phyloP scores from a whole-genome alignment of 2,113 vertebrate species.

The Carassius auratus region DNA sequence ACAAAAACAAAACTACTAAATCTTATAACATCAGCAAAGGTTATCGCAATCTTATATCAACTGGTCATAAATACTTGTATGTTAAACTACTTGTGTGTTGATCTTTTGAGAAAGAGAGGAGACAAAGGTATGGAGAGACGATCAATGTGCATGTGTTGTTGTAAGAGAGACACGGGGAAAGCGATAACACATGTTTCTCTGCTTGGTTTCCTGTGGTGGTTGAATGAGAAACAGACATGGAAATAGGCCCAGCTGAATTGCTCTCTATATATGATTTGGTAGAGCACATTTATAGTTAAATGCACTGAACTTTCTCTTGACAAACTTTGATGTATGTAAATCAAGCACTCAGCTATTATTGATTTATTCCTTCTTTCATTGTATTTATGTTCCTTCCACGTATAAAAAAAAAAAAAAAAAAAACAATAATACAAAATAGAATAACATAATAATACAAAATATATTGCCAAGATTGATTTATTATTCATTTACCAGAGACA shows the following conservation, averaged over 20 bases:
- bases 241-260: conserved; percentile 15
- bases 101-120: conserved; percentile 12
- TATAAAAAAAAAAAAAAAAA: too few relatives aligned
- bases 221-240: conserved; percentile 35
- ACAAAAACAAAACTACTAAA: background rate
- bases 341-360: background rate
- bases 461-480: too few relatives aligned
- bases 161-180: background rate
- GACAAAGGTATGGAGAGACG: conserved; percentile 21
- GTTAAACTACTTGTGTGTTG: background rate
- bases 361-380: background rate
- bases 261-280: background rate
- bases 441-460: too few relatives aligned
- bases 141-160: conserved; percentile 10
- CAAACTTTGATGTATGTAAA: background rate
- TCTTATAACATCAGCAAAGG: background rate
- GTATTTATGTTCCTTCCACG: background rate
- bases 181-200: conserved; percentile 28
- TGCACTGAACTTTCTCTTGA: background rate
- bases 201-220: conserved; percentile 15
- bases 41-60: background rate
- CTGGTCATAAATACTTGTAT: background rate
- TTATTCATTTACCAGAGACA: too few relatives aligned
- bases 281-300: conserved; percentile 3
- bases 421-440: too few relatives aligned